Evolutionary conservation across 2,113 vertebrate genomes (phyloP), one percentile per base, ranked within the genome.

Genomic region (Lepisosteus oculatus): DNA sequence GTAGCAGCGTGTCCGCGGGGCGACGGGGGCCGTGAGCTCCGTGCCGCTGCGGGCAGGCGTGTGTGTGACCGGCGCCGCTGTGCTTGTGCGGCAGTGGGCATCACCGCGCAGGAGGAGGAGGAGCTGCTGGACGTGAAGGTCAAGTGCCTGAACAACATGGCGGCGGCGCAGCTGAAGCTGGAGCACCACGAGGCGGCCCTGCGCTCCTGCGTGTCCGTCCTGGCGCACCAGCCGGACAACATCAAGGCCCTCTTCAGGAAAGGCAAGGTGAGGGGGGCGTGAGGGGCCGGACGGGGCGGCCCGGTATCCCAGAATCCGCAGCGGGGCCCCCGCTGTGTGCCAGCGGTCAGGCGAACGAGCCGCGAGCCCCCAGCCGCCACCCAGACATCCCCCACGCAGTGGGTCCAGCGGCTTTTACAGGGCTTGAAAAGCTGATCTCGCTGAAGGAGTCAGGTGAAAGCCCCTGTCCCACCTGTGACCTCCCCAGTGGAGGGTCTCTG

Each of bases 81-180:
- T 13, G 17, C 47, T 44, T 74, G 61, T 44, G 43, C 70, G 54
- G 8, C 86, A 99, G 97, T 99, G 68, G 92, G 98, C 70, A 93
- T 98, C 76, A 94, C 76, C 8, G 81, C 84, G 0, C 91, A 95
- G 0, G 96, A 98, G 78, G 97, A 98, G 80, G 85, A 87, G 0
- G 91, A 94, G 64, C 82, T 99, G 74, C 72, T 96, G 68, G 95
- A 95, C 0, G 89, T 99, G 73, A 97, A 97, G 86, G 92, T 99
- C 77, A 99, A 98, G 77, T 99, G 97, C 86, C 89, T 99, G 63
- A 99, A 99, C 90, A 99, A 99, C 85, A 92, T 99, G 88, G 97
- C 97, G 0, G 97, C 97, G 0, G 93, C 95, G 0, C 97, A 98
- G 87, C 90, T 99, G 6, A 98, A 99, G 76, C 74, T 99, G 74